Conservation (phyloP, 1,140 invertebrate genomes). For the Pissodes strobi region DNA sequence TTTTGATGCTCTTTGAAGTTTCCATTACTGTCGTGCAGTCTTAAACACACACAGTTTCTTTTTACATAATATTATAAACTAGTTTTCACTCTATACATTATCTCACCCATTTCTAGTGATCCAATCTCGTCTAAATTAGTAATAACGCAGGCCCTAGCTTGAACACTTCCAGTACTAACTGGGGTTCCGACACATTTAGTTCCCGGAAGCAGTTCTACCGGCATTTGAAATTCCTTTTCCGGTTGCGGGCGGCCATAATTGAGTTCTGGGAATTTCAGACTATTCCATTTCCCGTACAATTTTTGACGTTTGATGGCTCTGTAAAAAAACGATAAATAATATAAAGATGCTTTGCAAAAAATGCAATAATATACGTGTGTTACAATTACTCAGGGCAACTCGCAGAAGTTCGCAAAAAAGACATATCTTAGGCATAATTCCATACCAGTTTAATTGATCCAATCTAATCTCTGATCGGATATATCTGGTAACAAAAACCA, state of each 20-base stretch:
- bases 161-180: conserved; percentile 69
- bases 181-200: conserved; percentile 66
- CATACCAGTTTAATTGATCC: no score
- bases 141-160: conserved; percentile 73
- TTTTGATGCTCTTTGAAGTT: no score
- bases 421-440: no score
- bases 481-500: no score
- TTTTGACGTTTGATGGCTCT: conserved; percentile 69
- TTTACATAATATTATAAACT: no score
- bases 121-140: conserved; percentile 56
- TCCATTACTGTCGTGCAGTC: no score
- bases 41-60: no score
- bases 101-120: conserved; percentile 44
- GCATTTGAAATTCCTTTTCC: conserved; percentile 30
- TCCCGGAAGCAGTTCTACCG: conserved; percentile 16
- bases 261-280: conserved; percentile 68
- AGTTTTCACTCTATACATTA: not conserved
- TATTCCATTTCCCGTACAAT: conserved; percentile 62
- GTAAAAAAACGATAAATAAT: conserved; percentile 23
- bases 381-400: no score
- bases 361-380: no score
- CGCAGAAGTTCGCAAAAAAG: no score
- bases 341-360: not conserved
- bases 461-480: no score
- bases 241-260: conserved; percentile 63